Evolutionary conservation across 2,113 vertebrate species (phyloP).

Genomic region (Sisor rabdophorus): DNA sequence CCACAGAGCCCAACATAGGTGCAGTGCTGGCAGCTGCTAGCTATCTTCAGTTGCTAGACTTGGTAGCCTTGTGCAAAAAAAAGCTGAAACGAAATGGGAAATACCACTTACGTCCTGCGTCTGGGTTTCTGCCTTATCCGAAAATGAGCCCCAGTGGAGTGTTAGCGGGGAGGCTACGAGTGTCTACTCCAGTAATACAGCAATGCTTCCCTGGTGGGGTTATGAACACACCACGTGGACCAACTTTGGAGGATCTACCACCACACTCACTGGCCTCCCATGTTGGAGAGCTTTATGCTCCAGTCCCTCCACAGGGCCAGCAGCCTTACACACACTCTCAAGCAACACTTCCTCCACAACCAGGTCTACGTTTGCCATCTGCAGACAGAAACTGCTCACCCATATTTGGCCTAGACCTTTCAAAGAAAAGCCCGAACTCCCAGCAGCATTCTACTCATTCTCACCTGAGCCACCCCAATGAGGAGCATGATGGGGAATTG

Average conservation of each 20-base stretch:
- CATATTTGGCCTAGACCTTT: constrained; percentile 89
- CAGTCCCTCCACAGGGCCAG: constrained; percentile 72
- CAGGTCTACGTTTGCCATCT: constrained; percentile 63
- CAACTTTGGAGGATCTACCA: constrained; percentile 69
- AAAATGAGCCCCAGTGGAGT: constrained; percentile 68
- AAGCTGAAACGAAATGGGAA: constrained; percentile 89
- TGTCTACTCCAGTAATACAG: constrained; percentile 90
- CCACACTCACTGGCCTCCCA: constrained; percentile 78
- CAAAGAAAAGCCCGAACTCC: constrained; percentile 90
- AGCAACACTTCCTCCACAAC: constrained; percentile 69
- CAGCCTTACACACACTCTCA: constrained; percentile 74
- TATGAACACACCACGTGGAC: constrained; percentile 62
- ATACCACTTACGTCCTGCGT: constrained; percentile 81
- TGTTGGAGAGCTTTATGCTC: constrained; percentile 85
- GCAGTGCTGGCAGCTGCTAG: constrained; percentile 91
- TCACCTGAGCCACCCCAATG: constrained; percentile 71
- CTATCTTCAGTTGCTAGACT: constrained; percentile 94
- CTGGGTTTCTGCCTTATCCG: constrained; percentile 79
- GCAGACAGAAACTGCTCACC: constrained; percentile 85
- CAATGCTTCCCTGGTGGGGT: constrained; percentile 77
- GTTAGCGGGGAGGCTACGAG: constrained; percentile 73
- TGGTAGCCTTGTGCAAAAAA: constrained; percentile 95
- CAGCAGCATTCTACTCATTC: constrained; percentile 64
- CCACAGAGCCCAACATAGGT: constrained; percentile 80
- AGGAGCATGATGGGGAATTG: constrained; percentile 65